These are phyloP conservation scores for Phenganax marumi DNA, from an alignment of 92 coral and sea anemone genomes.

Conservation along the genomic window DNA sequence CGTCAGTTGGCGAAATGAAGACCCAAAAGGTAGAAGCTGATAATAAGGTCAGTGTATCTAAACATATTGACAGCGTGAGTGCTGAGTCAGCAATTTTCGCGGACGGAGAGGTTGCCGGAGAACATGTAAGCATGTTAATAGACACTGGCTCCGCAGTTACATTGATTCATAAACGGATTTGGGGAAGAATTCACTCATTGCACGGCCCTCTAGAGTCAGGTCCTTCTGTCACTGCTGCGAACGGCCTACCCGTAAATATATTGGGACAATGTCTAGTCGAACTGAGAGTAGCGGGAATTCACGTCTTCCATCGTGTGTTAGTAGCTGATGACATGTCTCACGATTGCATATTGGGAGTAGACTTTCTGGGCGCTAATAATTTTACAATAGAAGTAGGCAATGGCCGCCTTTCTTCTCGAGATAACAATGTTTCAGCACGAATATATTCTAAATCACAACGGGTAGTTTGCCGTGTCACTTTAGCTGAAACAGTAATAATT, in stretches of 20 bases:
- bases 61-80: constrained; percentile 44
- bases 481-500: neutral
- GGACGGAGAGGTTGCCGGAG: constrained; percentile 43
- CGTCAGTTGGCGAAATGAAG: neutral
- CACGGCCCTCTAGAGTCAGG: constrained; percentile 10
- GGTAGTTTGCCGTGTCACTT: neutral
- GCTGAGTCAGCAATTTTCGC: constrained; percentile 45
- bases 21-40: neutral
- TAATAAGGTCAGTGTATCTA: neutral
- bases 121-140: constrained; percentile 33
- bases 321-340: constrained; percentile 56
- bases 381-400: constrained; percentile 51
- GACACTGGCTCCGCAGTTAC: constrained; percentile 56
- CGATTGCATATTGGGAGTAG: constrained; percentile 54
- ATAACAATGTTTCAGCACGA: neutral
- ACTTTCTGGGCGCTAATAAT: constrained; percentile 36
- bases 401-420: neutral
- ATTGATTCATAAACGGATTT: constrained; percentile 35
- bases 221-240: constrained; percentile 41
- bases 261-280: constrained; percentile 35
- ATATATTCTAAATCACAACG: neutral
- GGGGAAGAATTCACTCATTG: neutral
- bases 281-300: constrained; percentile 25
- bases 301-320: constrained; percentile 37
- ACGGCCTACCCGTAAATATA: constrained; percentile 45